These are phyloP conservation scores for Gymnothorax reevesii DNA, from an alignment of 2,797 vertebrate species.

Conservation along the genomic window DNA sequence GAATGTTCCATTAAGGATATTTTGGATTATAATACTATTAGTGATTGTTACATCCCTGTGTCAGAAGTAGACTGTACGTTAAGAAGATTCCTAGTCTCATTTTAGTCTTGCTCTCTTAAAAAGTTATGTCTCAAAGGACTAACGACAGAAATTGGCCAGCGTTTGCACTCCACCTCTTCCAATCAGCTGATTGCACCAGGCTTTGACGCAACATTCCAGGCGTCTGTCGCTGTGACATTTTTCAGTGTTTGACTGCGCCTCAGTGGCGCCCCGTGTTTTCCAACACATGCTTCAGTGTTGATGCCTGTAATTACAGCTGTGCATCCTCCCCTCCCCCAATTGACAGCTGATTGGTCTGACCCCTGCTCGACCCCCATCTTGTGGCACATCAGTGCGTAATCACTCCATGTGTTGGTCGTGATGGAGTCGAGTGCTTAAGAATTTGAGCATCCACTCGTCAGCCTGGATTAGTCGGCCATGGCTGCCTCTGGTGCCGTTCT, in stretches of 20 bases:
- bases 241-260: too few relatives aligned
- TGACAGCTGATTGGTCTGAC: slow-evolving; percentile 18
- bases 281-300: background rate
- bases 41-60: too few relatives aligned
- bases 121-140: too few relatives aligned
- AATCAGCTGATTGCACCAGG: background rate
- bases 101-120: too few relatives aligned
- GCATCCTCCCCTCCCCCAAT: background rate
- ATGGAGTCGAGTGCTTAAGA: background rate
- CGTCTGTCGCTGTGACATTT: too few relatives aligned
- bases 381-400: background rate
- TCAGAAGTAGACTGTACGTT: too few relatives aligned
- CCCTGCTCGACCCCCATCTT: background rate
- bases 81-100: too few relatives aligned
- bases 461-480: background rate
- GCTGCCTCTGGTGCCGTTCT: background rate
- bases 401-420: background rate
- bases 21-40: too few relatives aligned
- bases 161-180: background rate
- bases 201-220: background rate
- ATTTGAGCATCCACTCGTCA: background rate
- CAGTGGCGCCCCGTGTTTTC: background rate
- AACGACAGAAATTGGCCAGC: too few relatives aligned
- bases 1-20: too few relatives aligned
- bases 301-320: background rate